Percentiles rank a stretch among this genome's conserved stretches.
phyloP scores from a whole-genome alignment of 2,113 vertebrate genomes.

The Cyphomyrus plagiostoma region DNA sequence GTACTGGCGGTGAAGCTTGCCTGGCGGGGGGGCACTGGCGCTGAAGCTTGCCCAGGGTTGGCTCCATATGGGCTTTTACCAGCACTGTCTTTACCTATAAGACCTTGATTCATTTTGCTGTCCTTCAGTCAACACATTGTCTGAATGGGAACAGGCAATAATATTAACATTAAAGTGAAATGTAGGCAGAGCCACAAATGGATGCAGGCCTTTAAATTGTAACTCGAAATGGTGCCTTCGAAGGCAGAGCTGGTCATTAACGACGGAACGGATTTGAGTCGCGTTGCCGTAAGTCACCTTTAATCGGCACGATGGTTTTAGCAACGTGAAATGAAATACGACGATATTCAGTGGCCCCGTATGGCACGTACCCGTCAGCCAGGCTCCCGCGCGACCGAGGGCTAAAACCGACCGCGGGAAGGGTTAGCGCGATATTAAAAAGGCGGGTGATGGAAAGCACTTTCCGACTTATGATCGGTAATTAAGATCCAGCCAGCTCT shows the following conservation, averaged over 20 bases:
- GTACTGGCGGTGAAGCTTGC: neutral
- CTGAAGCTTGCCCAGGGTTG: neutral
- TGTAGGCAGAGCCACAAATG: neutral
- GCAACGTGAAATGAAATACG: neutral
- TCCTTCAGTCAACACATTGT: neutral
- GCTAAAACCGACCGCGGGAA: neutral
- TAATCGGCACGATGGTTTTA: neutral
- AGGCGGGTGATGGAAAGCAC: constrained; percentile 14
- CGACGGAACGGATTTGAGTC: neutral
- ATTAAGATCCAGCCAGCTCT: constrained; percentile 22
- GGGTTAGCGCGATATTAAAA: neutral
- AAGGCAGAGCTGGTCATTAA: neutral
- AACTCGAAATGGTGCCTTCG: neutral
- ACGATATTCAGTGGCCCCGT: neutral
- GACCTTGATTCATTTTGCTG: neutral
- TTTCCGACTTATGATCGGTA: constrained; percentile 20
- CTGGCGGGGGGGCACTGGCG: neutral
- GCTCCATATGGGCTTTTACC: neutral
- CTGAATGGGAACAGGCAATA: neutral
- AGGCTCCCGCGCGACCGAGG: neutral
- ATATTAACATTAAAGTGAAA: neutral
- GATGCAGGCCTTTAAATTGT: neutral
- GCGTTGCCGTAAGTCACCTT: neutral
- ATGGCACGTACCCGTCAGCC: neutral
- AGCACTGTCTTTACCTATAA: neutral